Evolutionary conservation across 2,888 invertebrate species (phyloP).

Genomic region (Horisme vitalbata): DNA sequence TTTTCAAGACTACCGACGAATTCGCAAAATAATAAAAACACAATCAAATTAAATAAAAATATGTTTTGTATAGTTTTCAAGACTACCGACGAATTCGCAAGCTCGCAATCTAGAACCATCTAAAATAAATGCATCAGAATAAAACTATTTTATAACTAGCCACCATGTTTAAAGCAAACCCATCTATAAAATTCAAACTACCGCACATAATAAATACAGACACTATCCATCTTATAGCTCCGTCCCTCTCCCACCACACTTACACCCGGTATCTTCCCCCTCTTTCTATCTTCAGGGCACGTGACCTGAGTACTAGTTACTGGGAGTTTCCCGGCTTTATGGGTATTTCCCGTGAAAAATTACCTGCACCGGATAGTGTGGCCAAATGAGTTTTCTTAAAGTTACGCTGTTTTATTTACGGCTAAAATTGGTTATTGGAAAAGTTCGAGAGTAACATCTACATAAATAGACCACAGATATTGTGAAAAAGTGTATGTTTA

Average conservation of each 20-base stretch:
- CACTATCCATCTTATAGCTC: slow-evolving; percentile 49
- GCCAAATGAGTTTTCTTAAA: slow-evolving; percentile 54
- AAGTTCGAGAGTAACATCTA: slow-evolving; percentile 1
- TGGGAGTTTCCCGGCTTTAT: slow-evolving; percentile 56
- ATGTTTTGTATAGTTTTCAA: too few relatives aligned
- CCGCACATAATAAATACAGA: slow-evolving; percentile 22
- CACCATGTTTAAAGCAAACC: slow-evolving; percentile 14
- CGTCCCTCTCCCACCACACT: slow-evolving; percentile 27
- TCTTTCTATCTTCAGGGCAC: slow-evolving; percentile 46
- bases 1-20: too few relatives aligned
- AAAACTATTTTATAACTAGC: slow-evolving; percentile 1
- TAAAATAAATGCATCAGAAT: too few relatives aligned
- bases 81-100: too few relatives aligned
- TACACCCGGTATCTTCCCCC: slow-evolving; percentile 9
- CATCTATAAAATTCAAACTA: slow-evolving; percentile 22
- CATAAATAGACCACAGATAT: too few relatives aligned
- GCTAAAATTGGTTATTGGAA: neutral
- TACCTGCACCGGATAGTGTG: slow-evolving; percentile 55
- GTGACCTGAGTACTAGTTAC: slow-evolving; percentile 66
- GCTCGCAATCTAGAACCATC: too few relatives aligned
- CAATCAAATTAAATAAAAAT: too few relatives aligned
- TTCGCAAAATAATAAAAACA: too few relatives aligned
- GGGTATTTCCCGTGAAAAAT: slow-evolving; percentile 70
- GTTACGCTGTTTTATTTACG: neutral
- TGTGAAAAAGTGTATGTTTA: too few relatives aligned